Percentiles rank a stretch among this genome's conserved stretches.
Evolutionary conservation across 2,797 vertebrate genomes (phyloP).

Genomic region (Chelon auratus): DNA sequence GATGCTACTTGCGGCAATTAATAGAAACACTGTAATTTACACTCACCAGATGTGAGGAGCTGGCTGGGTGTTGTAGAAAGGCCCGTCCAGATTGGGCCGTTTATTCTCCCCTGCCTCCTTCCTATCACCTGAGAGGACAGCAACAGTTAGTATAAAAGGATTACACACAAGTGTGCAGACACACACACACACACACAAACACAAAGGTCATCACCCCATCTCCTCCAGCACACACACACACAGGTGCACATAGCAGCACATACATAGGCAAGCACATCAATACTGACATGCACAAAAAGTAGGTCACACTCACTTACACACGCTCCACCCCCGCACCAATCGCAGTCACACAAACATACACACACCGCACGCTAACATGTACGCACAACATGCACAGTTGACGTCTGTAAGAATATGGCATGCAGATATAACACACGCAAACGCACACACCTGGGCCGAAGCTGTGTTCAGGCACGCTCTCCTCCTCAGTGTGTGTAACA

Average conservation of each 20-base stretch:
- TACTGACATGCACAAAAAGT: slow-evolving; percentile 54
- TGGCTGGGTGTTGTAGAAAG: slow-evolving; percentile 59
- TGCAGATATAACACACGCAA: slow-evolving; percentile 49
- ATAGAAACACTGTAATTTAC: background rate
- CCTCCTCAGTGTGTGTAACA: slow-evolving; percentile 83
- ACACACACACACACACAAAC: slow-evolving; percentile 41
- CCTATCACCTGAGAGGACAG: slow-evolving; percentile 75
- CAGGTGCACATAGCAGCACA: slow-evolving; percentile 60
- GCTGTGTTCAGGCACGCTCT: slow-evolving; percentile 81
- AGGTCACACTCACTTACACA: slow-evolving; percentile 70
- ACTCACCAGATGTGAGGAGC: slow-evolving; percentile 68
- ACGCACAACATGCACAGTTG: slow-evolving; percentile 33
- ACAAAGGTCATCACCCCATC: slow-evolving; percentile 67
- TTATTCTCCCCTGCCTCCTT: slow-evolving; percentile 74
- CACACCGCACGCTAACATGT: slow-evolving; percentile 34
- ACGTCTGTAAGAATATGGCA: slow-evolving; percentile 45
- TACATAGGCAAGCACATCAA: slow-evolving; percentile 40
- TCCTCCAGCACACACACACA: slow-evolving; percentile 67
- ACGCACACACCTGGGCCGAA: slow-evolving; percentile 79
- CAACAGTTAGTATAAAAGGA: slow-evolving; percentile 61
- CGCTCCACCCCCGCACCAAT: slow-evolving; percentile 63
- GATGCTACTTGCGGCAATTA: background rate
- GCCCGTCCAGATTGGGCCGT: slow-evolving; percentile 52
- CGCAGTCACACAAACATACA: slow-evolving; percentile 39
- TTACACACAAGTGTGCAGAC: slow-evolving; percentile 57